A percentile compares a stretch with the other conserved stretches of the same genome.
phyloP scores from a whole-genome alignment of 2,888 invertebrate species.

The Pinctada fucata region DNA sequence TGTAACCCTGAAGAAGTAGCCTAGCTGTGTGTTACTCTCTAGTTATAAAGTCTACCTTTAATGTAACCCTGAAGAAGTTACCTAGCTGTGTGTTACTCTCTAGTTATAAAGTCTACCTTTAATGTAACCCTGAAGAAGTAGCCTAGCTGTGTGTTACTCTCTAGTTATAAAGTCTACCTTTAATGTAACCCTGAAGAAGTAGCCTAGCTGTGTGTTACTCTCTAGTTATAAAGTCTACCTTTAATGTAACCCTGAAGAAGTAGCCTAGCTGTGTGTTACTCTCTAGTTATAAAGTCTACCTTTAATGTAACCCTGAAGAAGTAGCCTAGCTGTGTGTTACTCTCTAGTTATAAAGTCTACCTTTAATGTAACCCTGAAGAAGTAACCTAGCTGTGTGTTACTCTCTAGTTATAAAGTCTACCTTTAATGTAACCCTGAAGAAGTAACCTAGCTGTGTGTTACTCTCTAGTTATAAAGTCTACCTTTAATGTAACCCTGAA shows the following conservation, averaged over 20 bases:
- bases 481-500: slow-evolving; percentile 83
- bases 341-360: slow-evolving; percentile 83
- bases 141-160: slow-evolving; percentile 89
- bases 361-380: slow-evolving; percentile 83
- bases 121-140: slow-evolving; percentile 85
- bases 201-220: slow-evolving; percentile 89
- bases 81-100: slow-evolving; percentile 91
- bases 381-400: slow-evolving; percentile 90
- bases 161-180: slow-evolving; percentile 83
- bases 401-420: slow-evolving; percentile 83
- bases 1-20: slow-evolving; percentile 86
- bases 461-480: slow-evolving; percentile 83
- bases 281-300: slow-evolving; percentile 83
- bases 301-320: slow-evolving; percentile 83
- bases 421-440: slow-evolving; percentile 83
- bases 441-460: slow-evolving; percentile 90
- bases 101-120: slow-evolving; percentile 81
- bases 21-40: slow-evolving; percentile 89
- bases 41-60: slow-evolving; percentile 82
- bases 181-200: slow-evolving; percentile 83
- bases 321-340: slow-evolving; percentile 89
- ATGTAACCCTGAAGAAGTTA: slow-evolving; percentile 84
- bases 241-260: slow-evolving; percentile 83
- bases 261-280: slow-evolving; percentile 90
- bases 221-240: slow-evolving; percentile 84